phyloP scores from a whole-genome alignment of 2,888 invertebrate genomes.

The Abrostola triplasia region DNA sequence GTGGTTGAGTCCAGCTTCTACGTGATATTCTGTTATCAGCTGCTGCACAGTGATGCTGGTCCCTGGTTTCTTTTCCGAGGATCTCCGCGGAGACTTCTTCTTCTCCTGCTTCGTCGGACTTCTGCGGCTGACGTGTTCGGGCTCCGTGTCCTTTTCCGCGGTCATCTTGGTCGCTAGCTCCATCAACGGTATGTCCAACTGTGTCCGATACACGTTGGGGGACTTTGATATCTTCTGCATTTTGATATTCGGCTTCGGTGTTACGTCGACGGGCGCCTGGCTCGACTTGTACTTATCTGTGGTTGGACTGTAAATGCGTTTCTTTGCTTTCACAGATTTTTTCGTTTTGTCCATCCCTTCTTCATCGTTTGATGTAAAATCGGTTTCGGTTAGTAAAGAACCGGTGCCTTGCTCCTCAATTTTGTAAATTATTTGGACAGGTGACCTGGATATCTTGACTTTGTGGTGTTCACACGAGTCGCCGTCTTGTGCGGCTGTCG shows the following conservation, averaged over 20 bases:
- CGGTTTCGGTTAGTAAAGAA: conserved; percentile 46
- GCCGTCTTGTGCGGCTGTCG: conserved; percentile 11
- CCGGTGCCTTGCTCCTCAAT: conserved; percentile 39
- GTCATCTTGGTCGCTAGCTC: conserved; percentile 12
- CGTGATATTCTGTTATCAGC: conserved; percentile 62
- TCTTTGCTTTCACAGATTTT: conserved; percentile 59
- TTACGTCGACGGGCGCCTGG: conserved; percentile 58
- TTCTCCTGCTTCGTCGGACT: neutral
- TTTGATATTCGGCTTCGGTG: conserved; percentile 75
- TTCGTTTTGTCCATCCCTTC: conserved; percentile 44
- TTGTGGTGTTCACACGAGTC: neutral
- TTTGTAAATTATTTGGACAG: conserved; percentile 62
- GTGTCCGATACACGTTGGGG: conserved; percentile 29
- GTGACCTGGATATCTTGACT: conserved; percentile 31
- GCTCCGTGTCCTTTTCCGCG: conserved; percentile 37
- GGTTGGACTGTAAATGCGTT: conserved; percentile 69
- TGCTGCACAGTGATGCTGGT: conserved; percentile 64
- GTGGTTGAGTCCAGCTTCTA: conserved; percentile 42
- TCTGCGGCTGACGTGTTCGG: neutral
- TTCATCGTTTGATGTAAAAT: neutral
- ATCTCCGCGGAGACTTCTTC: conserved; percentile 38
- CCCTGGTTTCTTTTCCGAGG: conserved; percentile 40
- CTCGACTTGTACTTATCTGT: conserved; percentile 43
- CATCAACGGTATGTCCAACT: conserved; percentile 1
- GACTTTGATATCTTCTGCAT: conserved; percentile 70